These are phyloP conservation scores for Orestias chungarensis DNA, from an alignment of 2,797 vertebrate species.

Conservation along the genomic window DNA sequence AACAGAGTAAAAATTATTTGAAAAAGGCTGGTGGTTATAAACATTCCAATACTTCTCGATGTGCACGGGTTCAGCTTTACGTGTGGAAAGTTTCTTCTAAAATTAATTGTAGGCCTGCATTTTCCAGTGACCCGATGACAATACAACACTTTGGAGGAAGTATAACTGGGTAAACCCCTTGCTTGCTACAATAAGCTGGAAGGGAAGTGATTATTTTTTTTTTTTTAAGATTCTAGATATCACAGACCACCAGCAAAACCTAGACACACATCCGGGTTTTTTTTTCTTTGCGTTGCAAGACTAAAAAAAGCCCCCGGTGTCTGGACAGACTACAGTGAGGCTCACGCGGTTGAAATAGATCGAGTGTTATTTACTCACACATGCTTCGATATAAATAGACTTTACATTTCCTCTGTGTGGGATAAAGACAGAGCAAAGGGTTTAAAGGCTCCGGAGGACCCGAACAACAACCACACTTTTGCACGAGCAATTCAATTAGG, in stretches of 20 bases:
- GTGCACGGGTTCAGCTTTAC: not conserved
- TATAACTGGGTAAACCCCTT: slow-evolving; percentile 64
- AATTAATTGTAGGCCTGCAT: slow-evolving; percentile 16
- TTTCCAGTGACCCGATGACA: slow-evolving; percentile 51
- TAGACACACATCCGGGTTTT: slow-evolving; percentile 56
- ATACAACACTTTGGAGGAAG: slow-evolving; percentile 57
- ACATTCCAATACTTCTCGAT: slow-evolving; percentile 27
- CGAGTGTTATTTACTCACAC: slow-evolving; percentile 74
- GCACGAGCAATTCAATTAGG: slow-evolving; percentile 37
- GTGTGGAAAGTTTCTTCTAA: not conserved
- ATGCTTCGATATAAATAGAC: slow-evolving; percentile 69
- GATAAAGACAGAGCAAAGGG: slow-evolving; percentile 59
- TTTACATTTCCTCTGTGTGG: slow-evolving; percentile 67
- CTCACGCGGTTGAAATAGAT: slow-evolving; percentile 63
- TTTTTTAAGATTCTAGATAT: slow-evolving; percentile 50
- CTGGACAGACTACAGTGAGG: slow-evolving; percentile 47
- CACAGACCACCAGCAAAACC: slow-evolving; percentile 37
- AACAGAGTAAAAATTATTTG: slow-evolving; percentile 19
- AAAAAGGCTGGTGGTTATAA: slow-evolving; percentile 12
- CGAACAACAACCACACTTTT: slow-evolving; percentile 51
- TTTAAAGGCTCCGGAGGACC: slow-evolving; percentile 48
- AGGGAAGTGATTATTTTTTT: slow-evolving; percentile 53
- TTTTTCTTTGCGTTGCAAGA: slow-evolving; percentile 52
- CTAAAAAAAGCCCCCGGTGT: slow-evolving; percentile 62
- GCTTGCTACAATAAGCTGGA: slow-evolving; percentile 37